Conservation (phyloP, 2,888 invertebrate genomes). For the Nomada fabriciana region DNA sequence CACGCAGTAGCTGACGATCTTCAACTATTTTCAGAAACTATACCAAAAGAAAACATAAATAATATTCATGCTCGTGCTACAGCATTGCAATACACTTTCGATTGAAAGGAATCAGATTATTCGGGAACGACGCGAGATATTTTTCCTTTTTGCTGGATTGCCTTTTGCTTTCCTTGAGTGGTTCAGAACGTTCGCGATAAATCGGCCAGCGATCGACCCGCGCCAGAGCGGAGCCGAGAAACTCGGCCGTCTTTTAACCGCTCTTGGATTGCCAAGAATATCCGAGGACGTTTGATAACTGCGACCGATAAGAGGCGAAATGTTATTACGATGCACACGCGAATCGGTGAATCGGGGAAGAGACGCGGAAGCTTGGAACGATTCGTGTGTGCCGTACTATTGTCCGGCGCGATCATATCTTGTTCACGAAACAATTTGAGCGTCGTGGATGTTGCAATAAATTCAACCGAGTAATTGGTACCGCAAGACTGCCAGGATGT, state of each 20-base stretch:
- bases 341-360: constrained; percentile 13
- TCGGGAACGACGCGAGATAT: neutral
- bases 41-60: neutral
- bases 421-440: constrained; percentile 18
- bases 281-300: constrained; percentile 55
- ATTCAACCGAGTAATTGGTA: constrained; percentile 7
- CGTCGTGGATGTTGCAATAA: constrained; percentile 14
- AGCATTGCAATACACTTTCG: neutral
- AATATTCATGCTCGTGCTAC: neutral
- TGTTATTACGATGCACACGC: constrained; percentile 46
- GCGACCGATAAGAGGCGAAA: constrained; percentile 28
- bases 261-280: constrained; percentile 44
- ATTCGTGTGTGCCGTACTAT: constrained; percentile 7
- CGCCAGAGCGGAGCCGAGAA: constrained; percentile 8
- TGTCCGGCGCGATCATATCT: constrained; percentile 32
- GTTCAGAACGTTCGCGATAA: neutral
- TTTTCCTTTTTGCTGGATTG: neutral
- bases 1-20: too few species aligned
- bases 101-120: neutral
- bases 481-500: neutral
- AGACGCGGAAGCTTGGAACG: constrained; percentile 31
- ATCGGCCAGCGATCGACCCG: constrained; percentile 20
- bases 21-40: too few species aligned
- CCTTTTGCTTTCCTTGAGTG: constrained; percentile 3
- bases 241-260: constrained; percentile 35